phyloP scores from a whole-genome alignment of 1,140 invertebrate genomes.

The Wiebesia pumilae region DNA sequence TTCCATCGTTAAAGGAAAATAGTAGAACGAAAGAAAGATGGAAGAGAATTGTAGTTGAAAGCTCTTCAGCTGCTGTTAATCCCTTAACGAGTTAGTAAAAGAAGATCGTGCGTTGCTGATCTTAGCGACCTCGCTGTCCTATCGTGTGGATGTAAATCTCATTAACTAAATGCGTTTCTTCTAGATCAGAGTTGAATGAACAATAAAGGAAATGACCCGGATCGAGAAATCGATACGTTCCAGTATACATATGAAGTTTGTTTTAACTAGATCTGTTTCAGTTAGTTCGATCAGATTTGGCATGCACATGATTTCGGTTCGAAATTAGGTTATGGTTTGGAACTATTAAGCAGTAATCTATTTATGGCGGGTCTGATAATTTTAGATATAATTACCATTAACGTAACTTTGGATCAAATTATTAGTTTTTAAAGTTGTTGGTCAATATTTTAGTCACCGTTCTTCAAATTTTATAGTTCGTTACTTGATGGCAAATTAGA shows the following conservation, averaged over 20 bases:
- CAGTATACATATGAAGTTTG: background rate
- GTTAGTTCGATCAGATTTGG: background rate
- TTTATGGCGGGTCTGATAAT: background rate
- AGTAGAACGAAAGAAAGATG: background rate
- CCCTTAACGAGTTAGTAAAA: background rate
- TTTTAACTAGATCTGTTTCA: conserved; percentile 36
- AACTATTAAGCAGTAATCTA: conserved; percentile 24
- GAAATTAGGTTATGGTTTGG: conserved; percentile 11
- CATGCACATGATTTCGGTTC: conserved; percentile 6
- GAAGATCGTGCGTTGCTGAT: background rate
- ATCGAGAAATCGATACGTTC: background rate
- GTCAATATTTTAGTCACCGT: background rate
- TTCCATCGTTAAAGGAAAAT: background rate
- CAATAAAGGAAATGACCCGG: background rate
- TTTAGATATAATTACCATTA: background rate
- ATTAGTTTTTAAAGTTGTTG: background rate
- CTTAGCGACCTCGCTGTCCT: background rate
- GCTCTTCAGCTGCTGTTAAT: conserved; percentile 25
- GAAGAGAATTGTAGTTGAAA: background rate
- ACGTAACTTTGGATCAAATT: background rate
- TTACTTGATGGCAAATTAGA: too few relatives aligned
- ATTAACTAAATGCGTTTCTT: background rate
- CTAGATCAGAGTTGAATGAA: background rate
- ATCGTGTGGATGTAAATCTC: background rate
- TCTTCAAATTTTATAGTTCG: background rate